Evolutionary conservation across 2,113 vertebrate species (phyloP), one percentile per base, ranked within the genome.

Genomic region (Salminus brasiliensis): DNA sequence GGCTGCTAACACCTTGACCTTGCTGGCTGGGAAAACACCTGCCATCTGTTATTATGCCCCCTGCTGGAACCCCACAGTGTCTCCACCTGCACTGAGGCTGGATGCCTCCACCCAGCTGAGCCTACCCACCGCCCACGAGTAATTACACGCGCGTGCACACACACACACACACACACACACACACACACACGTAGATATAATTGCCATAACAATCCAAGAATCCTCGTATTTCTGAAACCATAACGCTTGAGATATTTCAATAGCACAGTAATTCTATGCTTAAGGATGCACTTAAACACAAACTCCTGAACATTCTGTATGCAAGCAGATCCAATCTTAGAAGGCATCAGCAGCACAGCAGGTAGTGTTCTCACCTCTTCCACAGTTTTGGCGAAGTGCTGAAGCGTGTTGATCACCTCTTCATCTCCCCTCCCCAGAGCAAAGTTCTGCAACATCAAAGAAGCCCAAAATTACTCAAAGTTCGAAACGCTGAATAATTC

Each of bases 381-480:
- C 32, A 99, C 94, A 74, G 96, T 94, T 92, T 95, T 96, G 77
- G 97, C 95, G 41, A 99, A 99, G 84, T 92, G 93, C 80, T 98
- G 96, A 80, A 99, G 94, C 0, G 94, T 96, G 47, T 88, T 91
- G 90, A 99, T 97, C 36, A 99, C 96, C 91, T 99, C 97, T 92
- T 98, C 97, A 79, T 99, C 98, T 32, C 96, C 97, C 95, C 96
- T 98, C 63, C 97, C 96, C 52, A 98, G 92, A 65, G 98, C 95
- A 93, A 99, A 99, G 90, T 98, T 97, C 97, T 99, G 89, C 76
- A 90, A 76, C 34, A 72, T 73, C 63, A 83, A 75, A 85, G 39
- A 76, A 69, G 12, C 8, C 25, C 5, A 66, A 2, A 72, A 52
- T 23, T 23, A 79, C 6, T 45, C 18, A 0, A 21, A 70, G 39